These are phyloP conservation scores for Penaeus indicus DNA, from an alignment of 1,140 invertebrate genomes.

Conservation along the genomic window DNA sequence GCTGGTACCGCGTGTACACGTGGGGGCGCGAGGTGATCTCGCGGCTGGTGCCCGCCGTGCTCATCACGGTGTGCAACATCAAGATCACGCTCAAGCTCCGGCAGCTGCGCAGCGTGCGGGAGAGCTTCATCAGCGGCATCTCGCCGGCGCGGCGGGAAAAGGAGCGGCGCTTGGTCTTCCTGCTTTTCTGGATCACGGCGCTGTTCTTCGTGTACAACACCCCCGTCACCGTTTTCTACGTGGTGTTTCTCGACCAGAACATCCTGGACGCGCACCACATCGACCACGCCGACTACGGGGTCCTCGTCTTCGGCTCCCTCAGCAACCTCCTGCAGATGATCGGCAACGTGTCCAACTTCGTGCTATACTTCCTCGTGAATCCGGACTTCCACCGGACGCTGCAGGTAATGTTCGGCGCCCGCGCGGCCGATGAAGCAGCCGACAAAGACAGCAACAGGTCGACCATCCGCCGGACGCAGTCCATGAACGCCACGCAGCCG, in stretches of 20 bases:
- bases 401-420: background rate
- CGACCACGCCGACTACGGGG: background rate
- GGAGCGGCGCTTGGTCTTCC: slow-evolving; percentile 49
- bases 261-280: background rate
- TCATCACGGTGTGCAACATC: slow-evolving; percentile 47
- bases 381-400: background rate
- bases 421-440: background rate
- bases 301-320: slow-evolving; percentile 45
- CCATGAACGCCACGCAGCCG: too few relatives aligned
- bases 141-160: slow-evolving; percentile 35
- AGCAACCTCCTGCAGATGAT: slow-evolving; percentile 39
- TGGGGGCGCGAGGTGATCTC: slow-evolving; percentile 52
- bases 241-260: slow-evolving; percentile 34
- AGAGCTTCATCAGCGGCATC: slow-evolving; percentile 47
- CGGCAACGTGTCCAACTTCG: slow-evolving; percentile 16
- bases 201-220: slow-evolving; percentile 58
- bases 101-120: slow-evolving; percentile 45
- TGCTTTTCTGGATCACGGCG: slow-evolving; percentile 50
- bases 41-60: slow-evolving; percentile 41
- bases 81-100: slow-evolving; percentile 42
- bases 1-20: slow-evolving; percentile 33
- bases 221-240: slow-evolving; percentile 50
- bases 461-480: too few relatives aligned
- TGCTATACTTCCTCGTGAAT: background rate
- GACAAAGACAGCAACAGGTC: background rate